Evolutionary conservation across 2,113 vertebrate species (phyloP).

Genomic region (Crypturellus undulatus): DNA sequence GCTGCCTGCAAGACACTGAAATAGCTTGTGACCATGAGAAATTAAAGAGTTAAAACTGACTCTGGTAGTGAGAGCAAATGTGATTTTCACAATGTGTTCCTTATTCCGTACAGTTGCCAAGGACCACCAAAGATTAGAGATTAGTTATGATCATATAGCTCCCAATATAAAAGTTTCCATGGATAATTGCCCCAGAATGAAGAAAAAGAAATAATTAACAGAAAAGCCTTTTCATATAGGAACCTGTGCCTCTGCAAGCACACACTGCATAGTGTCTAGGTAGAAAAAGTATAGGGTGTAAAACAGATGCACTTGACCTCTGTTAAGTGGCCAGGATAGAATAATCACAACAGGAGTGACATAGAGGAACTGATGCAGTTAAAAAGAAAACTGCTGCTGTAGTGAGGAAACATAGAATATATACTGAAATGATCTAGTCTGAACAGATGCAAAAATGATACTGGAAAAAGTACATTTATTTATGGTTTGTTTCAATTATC

Average conservation of each 20-base stretch:
- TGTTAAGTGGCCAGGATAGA: constrained; percentile 31
- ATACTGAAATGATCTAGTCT: not conserved
- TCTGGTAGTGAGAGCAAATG: not conserved
- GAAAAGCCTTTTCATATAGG: not conserved
- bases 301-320: constrained; percentile 38
- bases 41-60: not conserved
- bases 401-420: not conserved
- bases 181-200: constrained; percentile 15
- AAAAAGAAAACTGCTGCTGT: not conserved
- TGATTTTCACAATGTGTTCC: not conserved
- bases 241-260: not conserved
- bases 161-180: not conserved
- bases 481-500: not conserved
- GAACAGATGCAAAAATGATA: not conserved
- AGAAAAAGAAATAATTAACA: not conserved
- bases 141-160: constrained; percentile 12
- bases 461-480: not conserved
- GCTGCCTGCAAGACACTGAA: not conserved
- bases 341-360: not conserved
- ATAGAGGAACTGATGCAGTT: not conserved
- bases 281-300: constrained; percentile 35
- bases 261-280: not conserved
- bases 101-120: not conserved
- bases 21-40: not conserved
- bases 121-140: not conserved